Percentiles rank a stretch among this genome's conserved stretches.
Conservation (phyloP, 2,797 vertebrate genomes). For the Sebastes vulpes region DNA sequence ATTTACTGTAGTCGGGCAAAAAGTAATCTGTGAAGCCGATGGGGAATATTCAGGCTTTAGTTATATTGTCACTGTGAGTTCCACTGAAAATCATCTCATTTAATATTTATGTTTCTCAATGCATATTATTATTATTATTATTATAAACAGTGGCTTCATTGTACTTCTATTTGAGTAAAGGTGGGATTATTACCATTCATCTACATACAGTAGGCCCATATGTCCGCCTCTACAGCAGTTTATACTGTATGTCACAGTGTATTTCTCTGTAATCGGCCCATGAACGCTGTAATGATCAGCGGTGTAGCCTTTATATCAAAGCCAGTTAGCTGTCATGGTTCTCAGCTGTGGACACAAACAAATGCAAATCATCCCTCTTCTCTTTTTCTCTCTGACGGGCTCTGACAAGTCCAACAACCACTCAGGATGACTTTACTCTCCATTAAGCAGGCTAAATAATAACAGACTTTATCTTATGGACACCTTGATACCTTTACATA, state of each 20-base stretch:
- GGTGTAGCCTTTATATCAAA: background rate
- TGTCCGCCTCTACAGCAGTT: background rate
- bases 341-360: background rate
- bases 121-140: background rate
- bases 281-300: background rate
- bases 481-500: background rate
- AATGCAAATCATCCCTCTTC: background rate
- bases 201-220: background rate
- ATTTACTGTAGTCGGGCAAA: conserved; percentile 7
- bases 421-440: background rate
- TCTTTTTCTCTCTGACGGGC: background rate
- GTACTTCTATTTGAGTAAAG: background rate
- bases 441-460: conserved; percentile 22
- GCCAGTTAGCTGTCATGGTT: background rate
- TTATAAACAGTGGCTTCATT: background rate
- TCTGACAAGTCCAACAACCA: background rate
- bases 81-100: conserved; percentile 1
- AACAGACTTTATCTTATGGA: background rate
- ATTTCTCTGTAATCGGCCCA: background rate
- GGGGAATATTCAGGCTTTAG: background rate
- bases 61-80: background rate
- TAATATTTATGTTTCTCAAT: background rate
- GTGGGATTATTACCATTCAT: background rate
- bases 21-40: conserved; percentile 16
- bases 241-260: background rate